phyloP scores from a whole-genome alignment of 2,888 invertebrate genomes.

The Mimas tiliae region DNA sequence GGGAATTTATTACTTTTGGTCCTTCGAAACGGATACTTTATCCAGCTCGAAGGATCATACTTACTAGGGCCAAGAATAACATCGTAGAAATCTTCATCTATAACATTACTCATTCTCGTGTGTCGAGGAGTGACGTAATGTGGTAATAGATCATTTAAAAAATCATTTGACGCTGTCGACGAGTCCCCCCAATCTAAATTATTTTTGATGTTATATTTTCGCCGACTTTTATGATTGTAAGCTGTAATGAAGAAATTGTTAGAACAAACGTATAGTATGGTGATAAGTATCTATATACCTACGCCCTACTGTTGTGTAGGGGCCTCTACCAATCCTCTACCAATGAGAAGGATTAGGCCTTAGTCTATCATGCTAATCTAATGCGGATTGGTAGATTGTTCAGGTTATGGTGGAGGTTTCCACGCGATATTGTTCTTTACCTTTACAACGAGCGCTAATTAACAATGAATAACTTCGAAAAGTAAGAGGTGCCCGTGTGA shows the following conservation, averaged over 20 bases:
- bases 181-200: constrained; percentile 68
- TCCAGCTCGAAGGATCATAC: constrained; percentile 34
- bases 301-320: too few relatives aligned
- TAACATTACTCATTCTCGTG: constrained; percentile 49
- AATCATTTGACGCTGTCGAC: constrained; percentile 63
- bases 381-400: too few relatives aligned
- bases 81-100: constrained; percentile 74
- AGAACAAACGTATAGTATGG: not conserved
- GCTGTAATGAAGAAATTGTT: constrained; percentile 37
- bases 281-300: not conserved
- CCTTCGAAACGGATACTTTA: constrained; percentile 4
- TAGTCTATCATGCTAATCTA: too few relatives aligned
- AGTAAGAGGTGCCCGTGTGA: too few relatives aligned
- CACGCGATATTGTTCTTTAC: too few relatives aligned
- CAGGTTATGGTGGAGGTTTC: too few relatives aligned
- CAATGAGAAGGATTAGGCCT: too few relatives aligned
- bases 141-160: constrained; percentile 72
- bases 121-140: constrained; percentile 79
- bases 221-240: constrained; percentile 56
- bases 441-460: too few relatives aligned
- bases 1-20: not conserved
- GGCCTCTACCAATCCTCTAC: too few relatives aligned
- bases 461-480: too few relatives aligned
- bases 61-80: constrained; percentile 69
- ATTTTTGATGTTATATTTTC: constrained; percentile 53